Evolutionary conservation across 2,797 vertebrate genomes (phyloP), one percentile per base, ranked within the genome.

Genomic region (Neopelma chrysocephalum): DNA sequence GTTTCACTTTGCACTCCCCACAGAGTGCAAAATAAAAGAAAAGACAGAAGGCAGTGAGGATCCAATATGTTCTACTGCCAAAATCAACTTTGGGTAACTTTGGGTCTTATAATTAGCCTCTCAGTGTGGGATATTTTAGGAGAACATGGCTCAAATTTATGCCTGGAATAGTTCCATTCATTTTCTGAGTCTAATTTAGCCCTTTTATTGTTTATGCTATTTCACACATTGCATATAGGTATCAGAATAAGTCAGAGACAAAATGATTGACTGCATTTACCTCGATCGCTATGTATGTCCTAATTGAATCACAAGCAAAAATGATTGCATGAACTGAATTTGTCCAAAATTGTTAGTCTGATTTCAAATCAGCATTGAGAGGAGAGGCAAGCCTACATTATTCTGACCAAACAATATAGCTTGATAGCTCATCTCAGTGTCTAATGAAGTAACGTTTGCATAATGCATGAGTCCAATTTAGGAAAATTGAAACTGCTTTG

Each of bases 401-500:
- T 97, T 95, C 91, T 95, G 90, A 95, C 90, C 95, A 95, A 89
- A 95, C 94, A 97, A 92, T 94, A 87, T 58, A 93, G 70, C 85
- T 93, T 96, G 93, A 97, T 93, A 81, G 70, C 92, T 90, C 90
- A 84, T 90, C 84, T 91, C 87, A 82, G 78, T 86, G 76, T 90
- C 80, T 95, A 92, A 91, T 87, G 94, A 97, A 87, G 76, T 76
- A 91, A 91, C 3, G 9, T 89, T 91, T 94, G 90, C 73, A 78
- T 80, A 95, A 96, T 95, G 77, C 92, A 96, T 90, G 60, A 90
- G 95, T 40, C 73, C 79, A 95, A 47, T 95, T 97, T 94, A 87
- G 94, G 90, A 85, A 95, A 96, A 93, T 19, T 82, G 91, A 80
- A 95, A 91, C 73, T 95, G 53, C 47, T 78, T 85, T 79, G 87